Conservation (phyloP, 1,140 invertebrate genomes). For the Bathynomus jamesi region DNA sequence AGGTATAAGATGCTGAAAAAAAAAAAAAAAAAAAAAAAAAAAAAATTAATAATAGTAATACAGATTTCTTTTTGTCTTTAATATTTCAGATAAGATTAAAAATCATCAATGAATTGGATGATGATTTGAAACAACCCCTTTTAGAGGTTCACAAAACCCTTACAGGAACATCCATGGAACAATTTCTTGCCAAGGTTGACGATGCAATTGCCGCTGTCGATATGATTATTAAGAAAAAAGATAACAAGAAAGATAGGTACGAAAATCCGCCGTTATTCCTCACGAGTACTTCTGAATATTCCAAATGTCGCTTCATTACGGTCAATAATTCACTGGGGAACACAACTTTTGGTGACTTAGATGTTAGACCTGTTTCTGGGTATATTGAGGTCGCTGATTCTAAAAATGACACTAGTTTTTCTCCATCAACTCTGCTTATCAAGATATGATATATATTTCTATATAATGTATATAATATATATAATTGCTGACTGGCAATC, state of each 20-base stretch:
- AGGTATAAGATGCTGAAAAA: too few species aligned
- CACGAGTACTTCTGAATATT: background rate
- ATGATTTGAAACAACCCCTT: background rate
- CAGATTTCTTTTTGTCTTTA: background rate
- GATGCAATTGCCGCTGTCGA: slow-evolving; percentile 48
- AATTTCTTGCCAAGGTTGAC: background rate
- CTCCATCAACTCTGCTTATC: too few species aligned
- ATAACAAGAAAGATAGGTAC: slow-evolving; percentile 75
- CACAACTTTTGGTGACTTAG: too few species aligned
- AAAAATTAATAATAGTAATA: too few species aligned
- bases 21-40: too few species aligned
- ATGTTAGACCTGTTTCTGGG: too few species aligned
- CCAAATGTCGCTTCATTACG: background rate
- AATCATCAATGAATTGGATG: background rate
- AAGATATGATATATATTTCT: too few species aligned
- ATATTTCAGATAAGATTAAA: background rate
- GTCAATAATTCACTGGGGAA: too few species aligned
- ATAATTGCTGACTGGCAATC: too few species aligned
- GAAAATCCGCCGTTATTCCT: slow-evolving; percentile 13
- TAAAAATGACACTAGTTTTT: too few species aligned
- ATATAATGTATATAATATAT: too few species aligned
- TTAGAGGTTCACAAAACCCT: background rate
- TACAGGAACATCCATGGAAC: background rate
- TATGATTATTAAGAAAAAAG: slow-evolving; percentile 75
- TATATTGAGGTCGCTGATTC: too few species aligned